Evolutionary conservation across 2,888 invertebrate genomes (phyloP), one percentile per base, ranked within the genome.

Genomic region (Idaea straminata): DNA sequence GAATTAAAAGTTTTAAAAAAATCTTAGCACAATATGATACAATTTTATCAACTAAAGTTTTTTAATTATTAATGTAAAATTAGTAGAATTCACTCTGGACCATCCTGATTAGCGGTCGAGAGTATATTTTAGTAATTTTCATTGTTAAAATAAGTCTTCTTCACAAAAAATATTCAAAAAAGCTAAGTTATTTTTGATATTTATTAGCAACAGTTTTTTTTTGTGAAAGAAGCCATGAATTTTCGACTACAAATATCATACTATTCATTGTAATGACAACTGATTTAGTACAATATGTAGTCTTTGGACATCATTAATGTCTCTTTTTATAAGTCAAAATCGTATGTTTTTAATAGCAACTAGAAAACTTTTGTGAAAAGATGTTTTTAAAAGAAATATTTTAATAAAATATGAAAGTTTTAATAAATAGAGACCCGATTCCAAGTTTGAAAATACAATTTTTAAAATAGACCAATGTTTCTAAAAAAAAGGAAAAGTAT

Each of bases 241-340:
- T 59, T 59, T 25, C 79, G 76, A 83, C 89, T 91, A 84, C 74
- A 82, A 73, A 80, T 74, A 77, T 73, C 82, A 80, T 92, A 89
- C 88, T 84, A 81, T 81, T 75, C 89, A 78, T 89, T 87, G 84
- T 74, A 64, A 57, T 64, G 61, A 66, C 77, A 84, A 88, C 89
- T 89, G 74, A 75, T 78, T 71, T 78, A 87, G 85, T 90, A 91
- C 87, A 81, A 79, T 82, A 78, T 78, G 84, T 87, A 91, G 82
- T 80, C 75, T 79, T 77, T 73, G 25, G 63, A 65, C 10, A 47
- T 47, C 7, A 10, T 47, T 13, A 0, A 13, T 47, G 47, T 47
- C 47, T 2, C 47, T 47, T 7, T 47, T 47, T 47, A 47, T 13
- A 47, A 47, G 47, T 47, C 47, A 13, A 5, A 47, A 47, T 10